phyloP scores from a whole-genome alignment of 2,797 vertebrate genomes.

The Poecile montanus region DNA sequence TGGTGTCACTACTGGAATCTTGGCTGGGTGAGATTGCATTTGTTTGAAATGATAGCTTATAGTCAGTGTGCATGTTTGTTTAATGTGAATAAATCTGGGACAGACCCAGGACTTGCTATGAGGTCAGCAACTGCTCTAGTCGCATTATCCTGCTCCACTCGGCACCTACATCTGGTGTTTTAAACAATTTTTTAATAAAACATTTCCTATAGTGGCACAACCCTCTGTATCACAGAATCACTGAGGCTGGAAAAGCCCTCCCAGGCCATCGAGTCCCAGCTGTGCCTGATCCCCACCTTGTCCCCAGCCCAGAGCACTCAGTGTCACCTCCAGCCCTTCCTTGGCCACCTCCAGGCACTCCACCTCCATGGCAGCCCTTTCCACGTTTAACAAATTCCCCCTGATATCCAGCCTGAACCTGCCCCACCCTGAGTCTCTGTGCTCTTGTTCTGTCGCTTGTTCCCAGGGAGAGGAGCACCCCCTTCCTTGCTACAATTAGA shows the following conservation, averaged over 20 bases:
- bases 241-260: background rate
- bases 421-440: background rate
- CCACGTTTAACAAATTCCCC: background rate
- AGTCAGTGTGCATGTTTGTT: background rate
- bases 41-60: background rate
- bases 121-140: background rate
- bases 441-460: fast-evolving
- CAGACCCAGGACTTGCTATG: background rate
- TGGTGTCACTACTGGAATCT: background rate
- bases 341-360: background rate
- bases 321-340: background rate
- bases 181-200: background rate
- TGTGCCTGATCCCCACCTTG: background rate
- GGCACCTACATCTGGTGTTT: background rate
- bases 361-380: background rate
- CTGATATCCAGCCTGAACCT: background rate
- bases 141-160: background rate
- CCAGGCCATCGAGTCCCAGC: fast-evolving
- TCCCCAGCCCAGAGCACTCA: background rate
- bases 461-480: background rate
- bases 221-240: background rate
- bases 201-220: background rate
- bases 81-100: background rate
- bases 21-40: background rate
- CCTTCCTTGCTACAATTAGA: background rate